These are phyloP conservation scores for Drosophila mojavensis DNA, from an alignment of 1,140 invertebrate genomes.

Conservation along the genomic window DNA sequence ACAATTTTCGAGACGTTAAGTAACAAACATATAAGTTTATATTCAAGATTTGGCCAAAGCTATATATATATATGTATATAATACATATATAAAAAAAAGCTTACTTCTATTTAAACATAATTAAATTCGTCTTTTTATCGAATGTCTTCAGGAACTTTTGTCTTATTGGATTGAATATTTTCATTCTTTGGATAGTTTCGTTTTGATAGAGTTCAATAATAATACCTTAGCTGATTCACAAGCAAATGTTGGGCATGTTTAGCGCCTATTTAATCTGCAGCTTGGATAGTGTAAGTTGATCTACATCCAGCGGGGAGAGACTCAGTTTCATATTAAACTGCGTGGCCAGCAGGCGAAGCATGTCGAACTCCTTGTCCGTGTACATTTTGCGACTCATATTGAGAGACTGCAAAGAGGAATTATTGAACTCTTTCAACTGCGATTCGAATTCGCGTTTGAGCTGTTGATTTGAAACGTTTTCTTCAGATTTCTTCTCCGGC, in stretches of 20 bases:
- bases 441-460: constrained; percentile 32
- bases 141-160: too few relatives aligned
- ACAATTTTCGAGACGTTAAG: too few relatives aligned
- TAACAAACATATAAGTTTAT: neutral
- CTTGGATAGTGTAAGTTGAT: constrained; percentile 52
- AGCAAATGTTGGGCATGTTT: neutral
- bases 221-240: neutral
- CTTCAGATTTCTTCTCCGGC: neutral
- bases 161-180: too few relatives aligned
- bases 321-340: constrained; percentile 43
- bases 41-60: neutral
- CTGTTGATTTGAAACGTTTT: constrained; percentile 1
- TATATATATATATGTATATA: too few relatives aligned
- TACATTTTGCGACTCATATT: constrained; percentile 40
- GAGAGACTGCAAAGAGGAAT: constrained; percentile 1
- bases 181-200: neutral
- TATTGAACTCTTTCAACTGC: constrained; percentile 36
- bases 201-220: too few relatives aligned
- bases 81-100: too few relatives aligned
- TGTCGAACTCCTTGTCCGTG: constrained; percentile 31
- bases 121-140: too few relatives aligned
- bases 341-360: constrained; percentile 29
- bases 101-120: too few relatives aligned
- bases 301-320: constrained; percentile 43
- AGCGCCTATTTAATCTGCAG: constrained; percentile 25